Base-by-base conservation (phyloP, 2,797 vertebrate genomes). In the Enteromius mattozi region DNA sequence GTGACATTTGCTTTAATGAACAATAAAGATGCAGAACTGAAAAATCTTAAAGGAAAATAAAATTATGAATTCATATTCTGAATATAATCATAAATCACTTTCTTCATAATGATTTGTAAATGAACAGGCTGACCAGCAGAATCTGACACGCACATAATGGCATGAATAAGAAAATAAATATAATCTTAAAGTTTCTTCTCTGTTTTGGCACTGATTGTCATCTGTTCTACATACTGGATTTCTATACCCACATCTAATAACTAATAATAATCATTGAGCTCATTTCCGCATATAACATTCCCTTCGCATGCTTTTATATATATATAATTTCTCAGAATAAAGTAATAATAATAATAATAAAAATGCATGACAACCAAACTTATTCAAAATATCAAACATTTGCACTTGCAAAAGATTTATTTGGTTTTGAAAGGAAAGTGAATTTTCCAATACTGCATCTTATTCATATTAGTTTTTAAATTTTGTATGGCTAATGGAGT, bases 101-200 rank as follows among this genome's bases (percentile, higher is more conserved):
- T 87, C 74, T 81, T 86, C 92, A 83, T 92, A 91, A 90, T 88
- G 89, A 92, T 85, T 84, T 87, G 7, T 19, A 91, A 90, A 24
- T 13, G n/a, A 61, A 88, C 83, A 92, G 90, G 93, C 94, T 94
- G 93, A 89, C 94, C 94, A 94, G 93, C 94, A 95, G 94, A 94
- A 93, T 93, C 49, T 74, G 79, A 81, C 87, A 93, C 93, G 88
- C 47, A 92, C 87, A 90, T 76, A 77, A 81, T 87, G 88, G 91
- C 91, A 93, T 94, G 93, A 90, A 92, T 95, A 95, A 95, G 94
- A 94, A 94, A 94, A 95, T 94, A 51, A 86, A 89, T 84, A 75
- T 30, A 87, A 77, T 80, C 78, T 70, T 83, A 71, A 66, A 81
- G 35, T 63, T 51, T 79, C 21, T 63, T 81, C 59, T 77, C 68